Evolutionary conservation across 2,113 vertebrate genomes (phyloP), one percentile per base, ranked within the genome.

Genomic region (Solea solea): DNA sequence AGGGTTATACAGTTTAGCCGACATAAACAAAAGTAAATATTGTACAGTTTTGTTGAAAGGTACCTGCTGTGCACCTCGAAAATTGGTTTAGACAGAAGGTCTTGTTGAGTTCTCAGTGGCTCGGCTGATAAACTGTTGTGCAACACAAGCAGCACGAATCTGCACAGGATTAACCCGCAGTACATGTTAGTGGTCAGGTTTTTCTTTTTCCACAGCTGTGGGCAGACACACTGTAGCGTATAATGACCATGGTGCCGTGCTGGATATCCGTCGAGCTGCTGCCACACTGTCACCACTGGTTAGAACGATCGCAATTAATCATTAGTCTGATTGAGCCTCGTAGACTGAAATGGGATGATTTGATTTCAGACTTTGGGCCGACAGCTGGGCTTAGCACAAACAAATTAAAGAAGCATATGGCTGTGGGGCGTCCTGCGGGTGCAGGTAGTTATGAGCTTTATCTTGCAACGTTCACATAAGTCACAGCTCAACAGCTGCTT

Each of bases 11-110:
- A 54, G 53, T 73, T 73, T 44, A 52, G 56, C n/a, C 69, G 56
- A 78, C 59, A 65, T 64, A 61, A 70, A 55, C 56, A 7, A 50
- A 61, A 62, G 27, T 53, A 63, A 63, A 76, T 40, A 55, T 28
- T 48, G 25, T 12, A 40, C 53, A 8, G n/a, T 55, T 55, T 50
- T 57, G 52, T 34, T 70, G 56, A 59, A 76, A 52, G 55, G 58
- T 56, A 63, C 15, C 61, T 16, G 27, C 50, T 64, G 64, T 72
- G 39, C 14, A 44, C 48, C 14, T 73, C 0, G 0, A 51, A 51
- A 44, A 56, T 60, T 13, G 41, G 25, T 39, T 34, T 61, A 8
- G 21, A 39, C 27, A 42, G 10, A 50, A 15, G 34, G 21, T 16
- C 56, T 13, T 57, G 46, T 46, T 50, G 8, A 45, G 13, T 25